A percentile compares a stretch with the other conserved stretches of the same genome.
phyloP scores from a whole-genome alignment of 1,140 invertebrate genomes.

The Himalopsyche phryganea region DNA sequence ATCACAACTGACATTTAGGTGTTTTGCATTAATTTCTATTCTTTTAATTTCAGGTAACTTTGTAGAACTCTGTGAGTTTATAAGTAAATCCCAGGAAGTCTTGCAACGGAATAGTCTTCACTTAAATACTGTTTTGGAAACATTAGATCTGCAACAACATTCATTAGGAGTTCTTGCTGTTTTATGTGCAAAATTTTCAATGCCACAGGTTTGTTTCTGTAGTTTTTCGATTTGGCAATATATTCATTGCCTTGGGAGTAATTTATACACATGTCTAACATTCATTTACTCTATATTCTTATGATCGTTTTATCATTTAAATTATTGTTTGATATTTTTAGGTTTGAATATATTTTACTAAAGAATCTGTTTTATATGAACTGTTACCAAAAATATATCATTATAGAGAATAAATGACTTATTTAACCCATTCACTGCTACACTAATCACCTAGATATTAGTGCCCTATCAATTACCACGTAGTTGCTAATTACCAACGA shows the following conservation, averaged over 20 bases:
- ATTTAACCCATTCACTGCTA: no score
- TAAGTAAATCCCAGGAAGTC: constrained; percentile 75
- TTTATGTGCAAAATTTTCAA: constrained; percentile 71
- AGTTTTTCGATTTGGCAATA: no score
- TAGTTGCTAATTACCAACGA: no score
- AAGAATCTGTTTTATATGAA: no score
- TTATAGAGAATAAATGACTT: no score
- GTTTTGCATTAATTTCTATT: constrained; percentile 1
- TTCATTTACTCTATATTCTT: not conserved
- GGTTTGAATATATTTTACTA: no score
- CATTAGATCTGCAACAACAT: constrained; percentile 84
- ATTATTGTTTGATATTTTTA: no score
- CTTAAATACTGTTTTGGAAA: constrained; percentile 85
- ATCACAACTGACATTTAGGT: constrained; percentile 5
- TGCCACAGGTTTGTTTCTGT: constrained; percentile 45
- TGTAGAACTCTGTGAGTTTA: constrained; percentile 73
- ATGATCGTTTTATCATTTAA: no score
- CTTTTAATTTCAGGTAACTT: constrained; percentile 67
- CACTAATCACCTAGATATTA: no score
- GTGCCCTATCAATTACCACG: no score
- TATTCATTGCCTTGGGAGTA: no score
- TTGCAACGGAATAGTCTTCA: constrained; percentile 79
- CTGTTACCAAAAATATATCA: no score
- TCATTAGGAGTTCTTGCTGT: constrained; percentile 83
- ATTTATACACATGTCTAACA: constrained; percentile 4